Percentiles rank a stretch among this genome's conserved stretches.
Conservation (phyloP, 1,140 invertebrate genomes). For the Sinonovacula constricta region DNA sequence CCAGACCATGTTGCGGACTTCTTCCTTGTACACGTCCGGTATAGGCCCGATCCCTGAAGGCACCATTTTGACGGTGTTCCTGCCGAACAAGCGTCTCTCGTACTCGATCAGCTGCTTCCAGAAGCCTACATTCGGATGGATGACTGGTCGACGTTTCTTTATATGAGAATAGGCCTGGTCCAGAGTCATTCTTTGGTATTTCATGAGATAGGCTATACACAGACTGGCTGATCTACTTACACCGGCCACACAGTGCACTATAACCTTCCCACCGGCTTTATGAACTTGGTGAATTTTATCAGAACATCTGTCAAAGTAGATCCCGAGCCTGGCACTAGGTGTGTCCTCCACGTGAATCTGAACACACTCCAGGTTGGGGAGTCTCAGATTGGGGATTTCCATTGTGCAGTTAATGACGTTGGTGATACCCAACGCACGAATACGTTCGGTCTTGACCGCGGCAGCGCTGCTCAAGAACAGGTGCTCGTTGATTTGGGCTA, state of each 20-base stretch:
- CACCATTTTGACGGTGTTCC: conserved; percentile 75
- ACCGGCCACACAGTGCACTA: conserved; percentile 95
- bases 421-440: conserved; percentile 81
- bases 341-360: conserved; percentile 86
- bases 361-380: conserved; percentile 80
- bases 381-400: conserved; percentile 85
- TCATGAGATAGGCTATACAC: conserved; percentile 93
- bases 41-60: conserved; percentile 68
- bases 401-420: conserved; percentile 89
- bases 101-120: conserved; percentile 90
- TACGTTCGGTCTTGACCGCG: conserved; percentile 79
- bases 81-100: conserved; percentile 84
- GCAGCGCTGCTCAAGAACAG: conserved; percentile 83
- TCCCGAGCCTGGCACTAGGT: conserved; percentile 83
- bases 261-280: conserved; percentile 82
- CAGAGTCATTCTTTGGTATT: conserved; percentile 87
- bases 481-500: conserved; percentile 80
- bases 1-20: conserved; percentile 68
- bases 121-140: conserved; percentile 94
- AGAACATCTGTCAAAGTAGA: conserved; percentile 85
- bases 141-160: conserved; percentile 84
- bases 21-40: conserved; percentile 74
- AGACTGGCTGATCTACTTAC: conserved; percentile 91
- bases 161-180: conserved; percentile 89
- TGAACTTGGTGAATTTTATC: conserved; percentile 73